Evolutionary conservation across 2,888 invertebrate genomes (phyloP), one percentile per base, ranked within the genome.

Genomic region (Scrobipalpa costella): DNA sequence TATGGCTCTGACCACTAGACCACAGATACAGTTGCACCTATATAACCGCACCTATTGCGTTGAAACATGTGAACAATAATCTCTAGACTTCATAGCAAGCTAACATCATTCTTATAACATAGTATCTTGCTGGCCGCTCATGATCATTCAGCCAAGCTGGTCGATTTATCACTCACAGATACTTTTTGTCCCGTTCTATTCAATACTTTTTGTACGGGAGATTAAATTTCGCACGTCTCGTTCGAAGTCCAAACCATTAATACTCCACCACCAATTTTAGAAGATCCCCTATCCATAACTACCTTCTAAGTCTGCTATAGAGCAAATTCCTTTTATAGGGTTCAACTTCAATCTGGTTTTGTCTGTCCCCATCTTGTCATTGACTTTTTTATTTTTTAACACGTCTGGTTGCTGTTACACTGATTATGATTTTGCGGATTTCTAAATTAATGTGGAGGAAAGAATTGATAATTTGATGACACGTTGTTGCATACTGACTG

Each of bases 171-270:
- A 90, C 84, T 74, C 77, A 68, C 68, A 64, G 67, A 68, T 70
- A 73, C 86, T 90, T 90, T 89, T 90, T 90, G 83, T 86, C 80
- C 79, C 75, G 72, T 73, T 81, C 87, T 81, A 86, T 90, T 88
- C 86, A 86, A 86, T 85, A 87, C 90, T 90, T 90, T 90, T 90
- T 90, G 89, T 79, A 79, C 73, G 79, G 78, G 80, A 90, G 90
- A 90, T 90, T 90, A 89, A 90, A 90, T 90, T 90, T 90, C 86
- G 78, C 80, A 73, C 83, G 84, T 82, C 85, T 82, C 84, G 80
- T 77, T 84, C 80, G 79, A 82, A 76, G 80, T 83, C 79, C 78
- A 75, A 81, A 85, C 86, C 90, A 90, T 90, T 90, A 90, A 90
- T 90, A 86, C 81, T 78, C 64, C 63, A 17, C 72, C 57, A 68